A percentile compares a stretch with the other conserved stretches of the same genome.
Evolutionary conservation across 2,113 vertebrate species (phyloP).

Genomic region (Albula goreensis): DNA sequence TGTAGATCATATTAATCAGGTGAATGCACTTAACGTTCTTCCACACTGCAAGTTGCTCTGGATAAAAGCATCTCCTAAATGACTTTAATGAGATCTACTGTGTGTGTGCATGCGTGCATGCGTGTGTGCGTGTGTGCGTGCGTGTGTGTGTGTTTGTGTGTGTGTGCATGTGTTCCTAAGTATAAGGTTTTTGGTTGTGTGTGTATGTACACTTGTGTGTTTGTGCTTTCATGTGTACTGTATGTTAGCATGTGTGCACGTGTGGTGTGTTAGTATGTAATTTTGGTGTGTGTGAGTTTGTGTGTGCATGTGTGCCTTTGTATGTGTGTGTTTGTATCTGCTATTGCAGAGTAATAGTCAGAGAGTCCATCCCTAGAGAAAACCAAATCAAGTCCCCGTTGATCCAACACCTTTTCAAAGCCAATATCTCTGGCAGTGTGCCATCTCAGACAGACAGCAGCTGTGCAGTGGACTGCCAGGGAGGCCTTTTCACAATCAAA

Average conservation of each 20-base stretch:
- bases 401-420: constrained; percentile 23
- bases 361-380: constrained; percentile 12
- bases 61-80: too few species aligned
- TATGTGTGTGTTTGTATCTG: not conserved
- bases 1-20: too few species aligned
- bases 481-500: constrained; percentile 38
- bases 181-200: not conserved
- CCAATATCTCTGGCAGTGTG: constrained; percentile 21
- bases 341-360: constrained; percentile 3
- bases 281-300: not conserved
- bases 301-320: not conserved
- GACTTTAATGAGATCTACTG: too few species aligned
- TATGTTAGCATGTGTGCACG: not conserved
- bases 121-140: not conserved
- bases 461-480: constrained; percentile 45
- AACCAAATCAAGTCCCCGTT: constrained; percentile 12
- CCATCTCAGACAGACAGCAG: constrained; percentile 43
- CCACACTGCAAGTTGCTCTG: too few species aligned
- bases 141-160: not conserved
- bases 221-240: too few species aligned
- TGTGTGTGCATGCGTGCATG: not conserved
- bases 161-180: too few species aligned
- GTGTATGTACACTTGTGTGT: not conserved
- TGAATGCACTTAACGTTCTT: too few species aligned
- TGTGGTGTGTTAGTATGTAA: too few species aligned